These are phyloP conservation scores for Tokudaia muenninki DNA, from an alignment of 2,797 vertebrate species.

Conservation along the genomic window DNA sequence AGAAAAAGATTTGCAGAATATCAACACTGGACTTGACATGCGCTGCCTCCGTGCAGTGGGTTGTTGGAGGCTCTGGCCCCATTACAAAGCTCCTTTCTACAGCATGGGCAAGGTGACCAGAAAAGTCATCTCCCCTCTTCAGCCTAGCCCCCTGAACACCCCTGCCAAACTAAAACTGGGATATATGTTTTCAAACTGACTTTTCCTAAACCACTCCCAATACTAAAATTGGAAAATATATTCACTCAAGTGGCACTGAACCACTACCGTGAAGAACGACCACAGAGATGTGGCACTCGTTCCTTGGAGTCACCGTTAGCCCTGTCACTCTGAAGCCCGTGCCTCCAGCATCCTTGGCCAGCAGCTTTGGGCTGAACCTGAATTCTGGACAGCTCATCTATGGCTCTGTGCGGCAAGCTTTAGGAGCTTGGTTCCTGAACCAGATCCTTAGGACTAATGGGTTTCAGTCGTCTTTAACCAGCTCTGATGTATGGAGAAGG, in stretches of 20 bases:
- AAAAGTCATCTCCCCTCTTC: neutral
- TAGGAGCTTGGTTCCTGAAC: neutral
- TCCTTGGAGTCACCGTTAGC: neutral
- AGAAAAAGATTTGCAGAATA: neutral
- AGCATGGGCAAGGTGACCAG: neutral
- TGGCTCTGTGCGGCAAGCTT: neutral
- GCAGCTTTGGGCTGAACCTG: neutral
- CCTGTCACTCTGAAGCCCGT: neutral
- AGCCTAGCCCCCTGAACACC: neutral
- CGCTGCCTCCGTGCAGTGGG: neutral
- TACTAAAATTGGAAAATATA: neutral
- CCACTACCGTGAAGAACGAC: accelerated
- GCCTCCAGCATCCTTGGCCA: neutral
- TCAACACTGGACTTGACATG: accelerated
- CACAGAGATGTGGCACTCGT: accelerated
- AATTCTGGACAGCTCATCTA: neutral
- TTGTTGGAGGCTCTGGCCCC: accelerated
- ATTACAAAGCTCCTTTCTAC: neutral
- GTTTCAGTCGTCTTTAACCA: neutral
- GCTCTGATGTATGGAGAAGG: neutral
- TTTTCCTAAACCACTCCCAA: neutral
- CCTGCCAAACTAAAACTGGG: slow-evolving; percentile 4
- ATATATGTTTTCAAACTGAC: neutral
- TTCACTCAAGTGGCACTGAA: neutral
- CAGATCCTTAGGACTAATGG: neutral